These are phyloP conservation scores for Amazona guildingii DNA, from an alignment of 2,113 vertebrate genomes.

Conservation along the genomic window DNA sequence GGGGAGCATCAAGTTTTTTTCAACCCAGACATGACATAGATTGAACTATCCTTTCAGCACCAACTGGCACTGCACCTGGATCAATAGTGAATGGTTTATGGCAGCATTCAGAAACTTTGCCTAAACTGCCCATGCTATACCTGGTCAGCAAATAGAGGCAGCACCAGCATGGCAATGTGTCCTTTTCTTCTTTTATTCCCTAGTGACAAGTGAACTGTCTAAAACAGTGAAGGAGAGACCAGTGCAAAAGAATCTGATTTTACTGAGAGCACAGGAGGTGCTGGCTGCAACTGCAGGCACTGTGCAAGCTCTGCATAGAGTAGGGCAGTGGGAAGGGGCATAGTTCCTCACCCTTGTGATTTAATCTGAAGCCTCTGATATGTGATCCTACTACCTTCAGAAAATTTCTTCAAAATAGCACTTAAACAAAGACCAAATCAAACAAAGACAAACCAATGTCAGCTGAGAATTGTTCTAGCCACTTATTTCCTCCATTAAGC, in stretches of 20 bases:
- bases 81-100: neutral
- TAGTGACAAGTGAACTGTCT: neutral
- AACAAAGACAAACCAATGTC: neutral
- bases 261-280: neutral
- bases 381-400: neutral
- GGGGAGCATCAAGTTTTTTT: neutral
- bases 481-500: neutral
- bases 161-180: rapidly evolving
- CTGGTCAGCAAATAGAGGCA: neutral
- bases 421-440: neutral
- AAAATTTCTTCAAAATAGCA: neutral
- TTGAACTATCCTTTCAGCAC: neutral
- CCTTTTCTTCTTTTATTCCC: neutral
- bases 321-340: neutral
- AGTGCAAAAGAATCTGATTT: neutral
- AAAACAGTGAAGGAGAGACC: neutral
- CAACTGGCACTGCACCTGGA: neutral
- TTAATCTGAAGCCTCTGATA: neutral
- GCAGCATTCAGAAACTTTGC: neutral
- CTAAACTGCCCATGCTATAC: neutral
- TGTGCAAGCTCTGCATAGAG: neutral
- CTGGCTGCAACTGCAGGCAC: neutral
- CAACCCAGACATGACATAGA: neutral
- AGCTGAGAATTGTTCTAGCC: neutral
- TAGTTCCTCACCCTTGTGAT: neutral